These are phyloP conservation scores for Cephalopterus ornatus DNA, from an alignment of 2,113 vertebrate genomes.

Conservation along the genomic window DNA sequence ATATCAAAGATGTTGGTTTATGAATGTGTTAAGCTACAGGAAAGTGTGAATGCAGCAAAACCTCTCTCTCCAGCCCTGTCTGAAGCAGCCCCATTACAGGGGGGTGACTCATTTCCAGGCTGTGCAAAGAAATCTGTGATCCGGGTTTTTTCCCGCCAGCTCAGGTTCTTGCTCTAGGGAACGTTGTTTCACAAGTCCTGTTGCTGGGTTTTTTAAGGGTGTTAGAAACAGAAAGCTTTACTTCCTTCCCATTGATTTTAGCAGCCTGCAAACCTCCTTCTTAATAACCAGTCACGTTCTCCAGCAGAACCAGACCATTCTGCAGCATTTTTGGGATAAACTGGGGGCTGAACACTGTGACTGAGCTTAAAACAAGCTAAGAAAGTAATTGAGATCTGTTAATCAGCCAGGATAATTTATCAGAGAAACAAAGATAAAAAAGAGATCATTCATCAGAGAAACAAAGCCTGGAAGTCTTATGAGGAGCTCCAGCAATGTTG, in stretches of 20 bases:
- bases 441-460: background rate
- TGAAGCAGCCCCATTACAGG: background rate
- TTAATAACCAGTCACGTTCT: background rate
- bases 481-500: background rate
- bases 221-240: background rate
- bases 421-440: background rate
- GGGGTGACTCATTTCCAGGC: background rate
- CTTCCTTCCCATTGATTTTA: background rate
- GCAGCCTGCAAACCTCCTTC: background rate
- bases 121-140: background rate
- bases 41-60: background rate
- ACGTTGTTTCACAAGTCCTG: background rate
- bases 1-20: background rate
- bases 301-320: background rate
- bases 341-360: background rate
- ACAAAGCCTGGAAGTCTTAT: background rate
- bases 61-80: background rate
- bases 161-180: background rate
- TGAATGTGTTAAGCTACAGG: background rate
- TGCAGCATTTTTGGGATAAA: background rate
- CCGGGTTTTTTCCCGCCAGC: background rate
- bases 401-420: background rate
- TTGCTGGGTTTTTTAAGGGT: background rate
- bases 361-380: background rate
- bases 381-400: background rate